phyloP scores from a whole-genome alignment of 92 coral and sea anemone species.

The Meandrina meandrites region DNA sequence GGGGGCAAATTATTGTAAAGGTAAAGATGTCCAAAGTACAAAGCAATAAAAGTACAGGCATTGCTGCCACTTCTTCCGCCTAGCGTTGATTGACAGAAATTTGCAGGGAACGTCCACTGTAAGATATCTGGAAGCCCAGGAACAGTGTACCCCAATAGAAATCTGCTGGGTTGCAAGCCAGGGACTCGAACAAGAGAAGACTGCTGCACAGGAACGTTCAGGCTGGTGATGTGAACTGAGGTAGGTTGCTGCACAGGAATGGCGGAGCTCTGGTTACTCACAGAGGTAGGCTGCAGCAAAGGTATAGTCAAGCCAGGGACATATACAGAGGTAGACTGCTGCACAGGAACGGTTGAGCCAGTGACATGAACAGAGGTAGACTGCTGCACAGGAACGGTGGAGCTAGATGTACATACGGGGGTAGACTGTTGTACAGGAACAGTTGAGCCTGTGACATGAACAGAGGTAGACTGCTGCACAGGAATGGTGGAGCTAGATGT shows the following conservation, averaged over 20 bases:
- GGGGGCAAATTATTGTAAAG: conserved; percentile 2
- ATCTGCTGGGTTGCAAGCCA: no score
- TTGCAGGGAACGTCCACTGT: conserved; percentile 46
- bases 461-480: not conserved
- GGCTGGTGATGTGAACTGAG: not conserved
- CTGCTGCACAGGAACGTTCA: not conserved
- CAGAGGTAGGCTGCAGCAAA: no score
- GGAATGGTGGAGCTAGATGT: not conserved
- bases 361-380: not conserved
- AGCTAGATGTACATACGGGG: not conserved
- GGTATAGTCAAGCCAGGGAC: not conserved
- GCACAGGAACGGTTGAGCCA: conserved; percentile 9
- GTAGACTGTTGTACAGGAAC: not conserved
- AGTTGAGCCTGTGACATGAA: not conserved
- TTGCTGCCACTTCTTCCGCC: conserved; percentile 61
- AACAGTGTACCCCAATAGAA: no score
- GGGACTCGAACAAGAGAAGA: not conserved
- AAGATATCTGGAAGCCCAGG: conserved; percentile 2
- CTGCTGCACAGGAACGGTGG: not conserved
- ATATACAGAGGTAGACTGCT: not conserved
- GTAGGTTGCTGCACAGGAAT: not conserved
- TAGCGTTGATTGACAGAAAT: conserved; percentile 47
- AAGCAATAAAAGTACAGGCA: conserved; percentile 62
- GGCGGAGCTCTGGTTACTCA: no score
- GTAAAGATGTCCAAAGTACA: conserved; percentile 45